These are phyloP conservation scores for Gila orcuttii DNA, from an alignment of 2,113 vertebrate genomes.

Conservation along the genomic window DNA sequence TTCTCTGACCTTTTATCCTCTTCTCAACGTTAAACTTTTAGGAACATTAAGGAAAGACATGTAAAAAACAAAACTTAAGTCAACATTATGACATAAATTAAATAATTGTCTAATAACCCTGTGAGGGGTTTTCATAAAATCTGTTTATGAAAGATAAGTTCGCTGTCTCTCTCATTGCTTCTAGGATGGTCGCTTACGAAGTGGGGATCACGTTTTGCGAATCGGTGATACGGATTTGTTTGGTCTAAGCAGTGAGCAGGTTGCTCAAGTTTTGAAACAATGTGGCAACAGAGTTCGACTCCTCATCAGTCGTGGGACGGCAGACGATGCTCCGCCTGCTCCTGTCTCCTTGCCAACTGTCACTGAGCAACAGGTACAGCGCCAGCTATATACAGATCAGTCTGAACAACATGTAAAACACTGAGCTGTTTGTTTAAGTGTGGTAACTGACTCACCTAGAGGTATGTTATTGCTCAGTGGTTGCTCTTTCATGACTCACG, in stretches of 20 bases:
- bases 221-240: slow-evolving; percentile 90
- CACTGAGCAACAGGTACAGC: slow-evolving; percentile 72
- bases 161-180: background rate
- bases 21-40: background rate
- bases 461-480: too few relatives aligned
- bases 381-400: too few relatives aligned
- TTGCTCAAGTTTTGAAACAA: slow-evolving; percentile 91
- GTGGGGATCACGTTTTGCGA: slow-evolving; percentile 91
- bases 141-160: background rate
- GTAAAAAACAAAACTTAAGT: background rate
- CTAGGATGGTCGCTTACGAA: slow-evolving; percentile 87
- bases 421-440: too few relatives aligned
- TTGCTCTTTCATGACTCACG: too few relatives aligned
- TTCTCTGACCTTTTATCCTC: background rate
- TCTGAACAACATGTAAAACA: too few relatives aligned
- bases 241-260: slow-evolving; percentile 95
- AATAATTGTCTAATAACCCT: background rate
- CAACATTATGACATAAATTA: background rate
- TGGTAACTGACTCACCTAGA: too few relatives aligned
- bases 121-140: background rate
- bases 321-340: slow-evolving; percentile 74
- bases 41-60: background rate
- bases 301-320: slow-evolving; percentile 85
- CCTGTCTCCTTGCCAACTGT: slow-evolving; percentile 57
- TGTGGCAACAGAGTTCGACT: slow-evolving; percentile 89